These are phyloP conservation scores for Saiga tatarica DNA, from an alignment of 2,113 vertebrate species.

Conservation along the genomic window DNA sequence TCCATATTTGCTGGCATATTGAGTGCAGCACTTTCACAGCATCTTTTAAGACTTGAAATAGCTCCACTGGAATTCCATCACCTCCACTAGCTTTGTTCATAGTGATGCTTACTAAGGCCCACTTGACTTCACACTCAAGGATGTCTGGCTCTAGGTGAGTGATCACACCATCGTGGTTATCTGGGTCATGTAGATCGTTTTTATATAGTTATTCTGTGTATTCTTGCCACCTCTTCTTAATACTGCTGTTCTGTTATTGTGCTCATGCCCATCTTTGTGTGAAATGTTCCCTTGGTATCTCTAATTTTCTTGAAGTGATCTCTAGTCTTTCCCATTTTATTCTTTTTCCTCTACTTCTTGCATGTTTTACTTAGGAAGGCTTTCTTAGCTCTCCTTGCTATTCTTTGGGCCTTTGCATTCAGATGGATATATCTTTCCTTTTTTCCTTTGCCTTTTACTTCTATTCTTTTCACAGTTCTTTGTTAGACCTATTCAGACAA, in stretches of 20 bases:
- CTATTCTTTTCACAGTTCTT: background rate
- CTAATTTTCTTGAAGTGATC: background rate
- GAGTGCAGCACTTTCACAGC: background rate
- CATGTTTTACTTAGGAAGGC: background rate
- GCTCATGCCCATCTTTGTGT: accelerated
- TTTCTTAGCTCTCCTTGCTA: background rate
- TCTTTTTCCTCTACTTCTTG: background rate
- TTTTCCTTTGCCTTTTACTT: background rate
- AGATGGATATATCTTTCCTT: background rate
- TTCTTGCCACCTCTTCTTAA: background rate
- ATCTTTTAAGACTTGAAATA: background rate
- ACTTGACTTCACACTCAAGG: background rate
- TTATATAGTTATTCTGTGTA: background rate
- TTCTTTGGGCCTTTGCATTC: background rate
- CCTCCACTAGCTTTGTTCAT: background rate
- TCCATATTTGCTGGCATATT: background rate
- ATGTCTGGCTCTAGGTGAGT: background rate
- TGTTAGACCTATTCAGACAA: background rate
- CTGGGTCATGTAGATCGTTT: background rate
- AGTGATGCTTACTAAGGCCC: background rate
- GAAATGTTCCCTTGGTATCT: background rate
- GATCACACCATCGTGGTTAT: background rate
- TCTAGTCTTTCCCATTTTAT: background rate
- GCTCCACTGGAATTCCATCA: background rate
- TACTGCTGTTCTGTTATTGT: background rate